Percentiles rank a stretch among this genome's conserved stretches.
Conservation (phyloP, 2,113 vertebrate species). For the Speoplatyrhinus poulsoni region DNA sequence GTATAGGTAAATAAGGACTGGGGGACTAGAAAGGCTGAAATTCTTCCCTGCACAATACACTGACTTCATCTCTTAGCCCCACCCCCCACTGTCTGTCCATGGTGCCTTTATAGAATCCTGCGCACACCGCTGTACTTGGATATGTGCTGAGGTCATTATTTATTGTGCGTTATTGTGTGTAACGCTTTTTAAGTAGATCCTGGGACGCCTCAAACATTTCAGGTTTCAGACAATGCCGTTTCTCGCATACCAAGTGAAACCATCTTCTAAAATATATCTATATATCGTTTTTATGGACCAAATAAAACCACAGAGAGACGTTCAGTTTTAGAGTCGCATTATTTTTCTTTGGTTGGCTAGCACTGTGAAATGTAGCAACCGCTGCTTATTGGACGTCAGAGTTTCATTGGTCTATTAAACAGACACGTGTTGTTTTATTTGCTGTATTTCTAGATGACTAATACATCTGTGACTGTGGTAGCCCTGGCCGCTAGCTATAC, state of each 20-base stretch:
- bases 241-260: not conserved
- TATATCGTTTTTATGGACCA: not conserved
- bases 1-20: no score
- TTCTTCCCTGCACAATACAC: not conserved
- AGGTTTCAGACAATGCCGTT: not conserved
- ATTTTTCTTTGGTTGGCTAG: not conserved
- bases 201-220: not conserved
- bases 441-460: not conserved
- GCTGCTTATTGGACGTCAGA: not conserved
- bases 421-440: not conserved
- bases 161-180: not conserved
- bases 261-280: not conserved
- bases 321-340: not conserved
- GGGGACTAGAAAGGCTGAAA: no score
- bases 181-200: not conserved
- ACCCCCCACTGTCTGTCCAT: slow-evolving; percentile 9
- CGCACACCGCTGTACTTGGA: slow-evolving; percentile 5
- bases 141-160: not conserved
- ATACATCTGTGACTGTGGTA: not conserved
- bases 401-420: not conserved
- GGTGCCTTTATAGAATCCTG: slow-evolving; percentile 47
- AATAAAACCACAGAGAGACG: not conserved
- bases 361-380: not conserved
- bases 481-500: not conserved
- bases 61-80: not conserved